Base-by-base conservation (phyloP, 35 echinoderm and acorn worm genomes). In the Heliocidaris erythrogramma region DNA sequence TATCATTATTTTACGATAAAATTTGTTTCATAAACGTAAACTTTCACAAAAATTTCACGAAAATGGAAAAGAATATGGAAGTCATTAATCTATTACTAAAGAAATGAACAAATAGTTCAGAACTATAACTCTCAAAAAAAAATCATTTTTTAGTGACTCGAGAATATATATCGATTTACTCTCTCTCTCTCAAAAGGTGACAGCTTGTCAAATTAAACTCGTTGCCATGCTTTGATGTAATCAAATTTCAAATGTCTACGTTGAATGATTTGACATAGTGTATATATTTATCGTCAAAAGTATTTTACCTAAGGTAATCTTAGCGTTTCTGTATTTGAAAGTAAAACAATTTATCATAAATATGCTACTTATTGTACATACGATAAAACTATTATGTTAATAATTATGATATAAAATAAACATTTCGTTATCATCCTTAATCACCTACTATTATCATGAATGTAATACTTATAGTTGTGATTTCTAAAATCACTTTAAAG, bases 281-380 rank as follows among this genome's bases (percentile, higher is more conserved):
- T 78, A 78, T 27, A 78, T 78, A 78, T 78, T 78, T 78, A 78
- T 78, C 65, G 27, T n/a, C 27, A 78, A 71, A 78, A 78, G 21
- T 78, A 78, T 78, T 56, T 78, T 27, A 78, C 65, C 27, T 78
- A n/a, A 78, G 65, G 65, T 78, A n/a, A 78, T 78, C 27, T 78
- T 78, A 78, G 7, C n/a, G 65, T 18, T 78, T 17, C 17, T 78
- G 27, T 17, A 78, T 78, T 18, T 78, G 65, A n/a, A 21, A 78
- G 65, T 78, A 78, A 60, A 21, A 78, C 65, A 78, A 18, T 78
- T 78, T 78, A 78, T 78, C 65, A 78, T 21, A 21, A 78, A 78
- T 78, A 78, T 78, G 65, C 65, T 78, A 78, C 65, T 17, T 78
- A 78, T 78, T 78, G 65, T 78, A 78, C 65, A 78, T 78, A 78